Percentiles rank a stretch among this genome's conserved stretches.
phyloP scores from a whole-genome alignment of 2,113 vertebrate genomes.

The Larimichthys polyactis region DNA sequence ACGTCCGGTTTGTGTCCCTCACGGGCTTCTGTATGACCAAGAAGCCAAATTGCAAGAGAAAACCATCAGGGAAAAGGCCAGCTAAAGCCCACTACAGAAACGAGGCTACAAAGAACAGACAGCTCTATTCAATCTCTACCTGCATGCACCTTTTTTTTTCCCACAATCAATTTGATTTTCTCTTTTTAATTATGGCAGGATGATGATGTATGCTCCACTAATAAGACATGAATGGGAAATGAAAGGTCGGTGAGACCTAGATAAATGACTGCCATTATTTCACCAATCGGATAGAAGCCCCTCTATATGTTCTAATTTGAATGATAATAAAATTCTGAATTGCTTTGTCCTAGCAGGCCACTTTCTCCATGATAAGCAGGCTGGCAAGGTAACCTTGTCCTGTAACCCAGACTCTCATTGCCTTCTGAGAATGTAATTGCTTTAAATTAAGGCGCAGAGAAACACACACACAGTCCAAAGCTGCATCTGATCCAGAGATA shows the following conservation, averaged over 20 bases:
- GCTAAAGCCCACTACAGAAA: conserved; percentile 35
- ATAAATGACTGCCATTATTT: conserved; percentile 95
- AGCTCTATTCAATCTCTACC: conserved; percentile 59
- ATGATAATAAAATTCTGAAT: conserved; percentile 90
- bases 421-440: conserved; percentile 70
- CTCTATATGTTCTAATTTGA: conserved; percentile 91
- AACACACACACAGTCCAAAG: conserved; percentile 66
- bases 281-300: conserved; percentile 92
- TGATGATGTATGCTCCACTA: conserved; percentile 92
- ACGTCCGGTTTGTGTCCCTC: conserved; percentile 62
- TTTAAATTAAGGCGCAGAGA: conserved; percentile 74
- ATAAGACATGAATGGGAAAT: conserved; percentile 93
- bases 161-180: conserved; percentile 87
- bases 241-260: conserved; percentile 92
- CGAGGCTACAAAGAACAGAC: conserved; percentile 32
- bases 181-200: conserved; percentile 89
- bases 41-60: conserved; percentile 54
- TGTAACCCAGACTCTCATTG: conserved; percentile 75
- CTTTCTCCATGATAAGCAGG: conserved; percentile 85
- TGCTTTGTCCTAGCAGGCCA: conserved; percentile 82
- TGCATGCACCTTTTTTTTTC: conserved; percentile 63
- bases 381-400: conserved; percentile 89
- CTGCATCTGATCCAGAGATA: conserved; percentile 44
- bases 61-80: conserved; percentile 66
- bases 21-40: conserved; percentile 42